Evolutionary conservation across 2,113 vertebrate genomes (phyloP).

Genomic region (Plecturocebus donacophilus): DNA sequence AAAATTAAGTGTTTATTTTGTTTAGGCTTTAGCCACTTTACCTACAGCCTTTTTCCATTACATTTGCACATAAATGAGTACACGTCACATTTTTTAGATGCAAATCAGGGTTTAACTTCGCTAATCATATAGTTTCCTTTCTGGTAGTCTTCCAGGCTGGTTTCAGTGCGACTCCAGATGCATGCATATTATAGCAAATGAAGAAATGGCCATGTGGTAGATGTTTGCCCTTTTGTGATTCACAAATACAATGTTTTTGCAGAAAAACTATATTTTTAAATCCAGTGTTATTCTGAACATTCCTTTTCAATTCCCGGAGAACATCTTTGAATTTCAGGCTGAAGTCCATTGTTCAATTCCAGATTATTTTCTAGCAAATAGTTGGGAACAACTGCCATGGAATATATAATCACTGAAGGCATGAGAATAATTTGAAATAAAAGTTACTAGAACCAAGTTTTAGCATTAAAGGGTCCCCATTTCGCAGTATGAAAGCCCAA

Average conservation of each 20-base stretch:
- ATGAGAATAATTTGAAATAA: neutral
- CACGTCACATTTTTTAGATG: conserved; percentile 83
- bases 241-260: conserved; percentile 48
- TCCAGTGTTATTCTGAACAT: neutral
- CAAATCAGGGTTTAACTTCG: conserved; percentile 82
- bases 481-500: neutral
- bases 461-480: neutral
- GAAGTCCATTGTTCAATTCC: neutral
- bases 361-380: conserved; percentile 44
- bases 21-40: conserved; percentile 85
- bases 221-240: conserved; percentile 48
- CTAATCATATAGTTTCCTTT: conserved; percentile 85
- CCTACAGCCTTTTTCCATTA: conserved; percentile 87
- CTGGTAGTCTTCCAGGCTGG: conserved; percentile 75
- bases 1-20: conserved; percentile 89
- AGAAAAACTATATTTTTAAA: conserved; percentile 44
- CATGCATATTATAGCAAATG: conserved; percentile 75
- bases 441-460: neutral
- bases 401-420: neutral
- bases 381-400: neutral
- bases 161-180: conserved; percentile 66
- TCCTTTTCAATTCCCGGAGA: neutral
- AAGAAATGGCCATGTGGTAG: conserved; percentile 62
- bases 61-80: conserved; percentile 89
- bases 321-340: conserved; percentile 17